Conservation (phyloP, 2,113 vertebrate genomes). For the Centropus unirufus region DNA sequence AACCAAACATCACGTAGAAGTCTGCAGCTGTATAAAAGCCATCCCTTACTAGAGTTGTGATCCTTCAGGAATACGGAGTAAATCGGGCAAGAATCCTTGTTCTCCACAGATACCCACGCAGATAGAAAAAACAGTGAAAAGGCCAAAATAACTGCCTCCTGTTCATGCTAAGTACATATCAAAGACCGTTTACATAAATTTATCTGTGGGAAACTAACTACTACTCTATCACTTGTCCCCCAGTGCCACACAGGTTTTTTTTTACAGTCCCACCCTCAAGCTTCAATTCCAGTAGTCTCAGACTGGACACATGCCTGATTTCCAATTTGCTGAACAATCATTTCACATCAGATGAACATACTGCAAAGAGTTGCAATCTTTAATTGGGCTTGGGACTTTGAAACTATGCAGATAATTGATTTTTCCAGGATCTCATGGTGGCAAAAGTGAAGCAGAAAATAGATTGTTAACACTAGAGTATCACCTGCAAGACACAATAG, state of each 20-base stretch:
- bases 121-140: background rate
- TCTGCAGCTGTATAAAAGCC: background rate
- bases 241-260: background rate
- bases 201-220: background rate
- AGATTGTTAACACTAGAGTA: background rate
- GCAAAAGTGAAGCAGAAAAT: background rate
- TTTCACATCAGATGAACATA: background rate
- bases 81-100: background rate
- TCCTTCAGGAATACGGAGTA: background rate
- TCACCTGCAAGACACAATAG: background rate
- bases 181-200: background rate
- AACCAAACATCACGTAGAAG: rapidly evolving
- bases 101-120: background rate
- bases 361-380: background rate
- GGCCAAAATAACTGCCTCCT: background rate
- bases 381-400: background rate
- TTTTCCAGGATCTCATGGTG: background rate
- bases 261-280: background rate
- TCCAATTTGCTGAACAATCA: background rate
- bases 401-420: background rate
- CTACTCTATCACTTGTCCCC: too few relatives aligned
- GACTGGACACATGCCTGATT: background rate
- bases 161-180: background rate
- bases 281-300: background rate
- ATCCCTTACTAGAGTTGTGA: background rate